A percentile compares a stretch with the other conserved stretches of the same genome.
These are phyloP conservation scores for Zalophus californianus DNA, from an alignment of 2,797 vertebrate genomes.

Conservation along the genomic window DNA sequence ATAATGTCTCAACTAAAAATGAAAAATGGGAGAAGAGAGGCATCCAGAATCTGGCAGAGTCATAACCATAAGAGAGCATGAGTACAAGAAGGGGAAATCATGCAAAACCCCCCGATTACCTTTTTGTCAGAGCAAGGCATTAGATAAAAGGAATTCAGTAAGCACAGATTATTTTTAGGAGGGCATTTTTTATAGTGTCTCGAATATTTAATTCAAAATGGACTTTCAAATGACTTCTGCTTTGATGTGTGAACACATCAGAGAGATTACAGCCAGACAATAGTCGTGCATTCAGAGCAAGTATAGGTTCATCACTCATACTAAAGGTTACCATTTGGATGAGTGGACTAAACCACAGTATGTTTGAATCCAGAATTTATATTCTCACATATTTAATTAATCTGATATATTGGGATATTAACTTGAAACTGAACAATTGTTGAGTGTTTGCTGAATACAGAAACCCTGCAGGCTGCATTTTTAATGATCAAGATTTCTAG, in stretches of 20 bases:
- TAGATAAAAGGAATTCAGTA: constrained; percentile 60
- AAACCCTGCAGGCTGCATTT: background rate
- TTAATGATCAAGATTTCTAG: background rate
- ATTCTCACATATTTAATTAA: background rate
- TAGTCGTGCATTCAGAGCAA: background rate
- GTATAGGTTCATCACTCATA: background rate
- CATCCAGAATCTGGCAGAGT: background rate
- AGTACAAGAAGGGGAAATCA: constrained; percentile 44
- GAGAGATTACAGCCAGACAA: constrained; percentile 46
- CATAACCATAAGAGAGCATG: background rate
- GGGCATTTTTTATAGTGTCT: background rate
- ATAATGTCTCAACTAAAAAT: constrained; percentile 28
- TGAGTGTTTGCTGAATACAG: background rate
- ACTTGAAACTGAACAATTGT: background rate
- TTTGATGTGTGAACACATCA: constrained; percentile 63
- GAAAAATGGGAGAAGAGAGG: background rate
- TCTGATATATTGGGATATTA: background rate
- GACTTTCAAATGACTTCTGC: constrained; percentile 62
- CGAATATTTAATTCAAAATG: constrained; percentile 71
- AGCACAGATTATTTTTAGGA: constrained; percentile 53
- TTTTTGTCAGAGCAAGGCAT: constrained; percentile 58
- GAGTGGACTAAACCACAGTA: background rate
- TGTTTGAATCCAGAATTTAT: background rate
- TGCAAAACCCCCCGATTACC: constrained; percentile 30
- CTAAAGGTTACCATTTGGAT: background rate